Conservation (phyloP, 2,888 invertebrate species). For the Agonopterix arenella region DNA sequence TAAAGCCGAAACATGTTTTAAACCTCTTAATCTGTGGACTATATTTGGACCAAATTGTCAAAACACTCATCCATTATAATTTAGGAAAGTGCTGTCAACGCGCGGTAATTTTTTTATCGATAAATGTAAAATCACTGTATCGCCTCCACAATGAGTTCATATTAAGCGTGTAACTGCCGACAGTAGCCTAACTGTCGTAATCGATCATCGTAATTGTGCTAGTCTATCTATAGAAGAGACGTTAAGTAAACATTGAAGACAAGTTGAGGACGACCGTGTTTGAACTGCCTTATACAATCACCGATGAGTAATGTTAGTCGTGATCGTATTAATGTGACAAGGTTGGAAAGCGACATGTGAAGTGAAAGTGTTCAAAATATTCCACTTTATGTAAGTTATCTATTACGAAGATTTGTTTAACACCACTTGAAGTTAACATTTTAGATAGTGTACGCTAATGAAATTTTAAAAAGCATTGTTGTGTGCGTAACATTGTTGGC, state of each 20-base stretch:
- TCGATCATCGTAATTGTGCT: constrained; percentile 56
- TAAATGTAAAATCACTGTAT: constrained; percentile 31
- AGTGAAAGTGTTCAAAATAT: constrained; percentile 35
- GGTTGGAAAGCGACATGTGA: constrained; percentile 27
- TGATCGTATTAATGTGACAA: constrained; percentile 29
- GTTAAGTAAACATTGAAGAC: constrained; percentile 52
- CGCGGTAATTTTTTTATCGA: constrained; percentile 43
- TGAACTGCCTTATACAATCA: constrained; percentile 34
- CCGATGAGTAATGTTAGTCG: constrained; percentile 29
- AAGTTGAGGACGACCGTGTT: constrained; percentile 51
- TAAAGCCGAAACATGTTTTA: neutral
- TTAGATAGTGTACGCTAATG: constrained; percentile 55
- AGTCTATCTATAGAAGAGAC: constrained; percentile 31
- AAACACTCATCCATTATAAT: constrained; percentile 48
- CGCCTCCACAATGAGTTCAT: constrained; percentile 37
- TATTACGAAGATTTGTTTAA: constrained; percentile 26
- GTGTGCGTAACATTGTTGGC: constrained; percentile 36
- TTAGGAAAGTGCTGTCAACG: constrained; percentile 47
- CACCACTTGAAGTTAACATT: constrained; percentile 18
- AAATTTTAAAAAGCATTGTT: constrained; percentile 44
- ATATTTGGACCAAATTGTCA: constrained; percentile 19
- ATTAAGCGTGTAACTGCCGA: constrained; percentile 41
- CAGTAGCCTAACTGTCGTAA: constrained; percentile 47
- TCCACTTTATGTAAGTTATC: constrained; percentile 16
- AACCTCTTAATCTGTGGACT: no score